Evolutionary conservation across 2,113 vertebrate genomes (phyloP).

Genomic region (Ciconia maguari): DNA sequence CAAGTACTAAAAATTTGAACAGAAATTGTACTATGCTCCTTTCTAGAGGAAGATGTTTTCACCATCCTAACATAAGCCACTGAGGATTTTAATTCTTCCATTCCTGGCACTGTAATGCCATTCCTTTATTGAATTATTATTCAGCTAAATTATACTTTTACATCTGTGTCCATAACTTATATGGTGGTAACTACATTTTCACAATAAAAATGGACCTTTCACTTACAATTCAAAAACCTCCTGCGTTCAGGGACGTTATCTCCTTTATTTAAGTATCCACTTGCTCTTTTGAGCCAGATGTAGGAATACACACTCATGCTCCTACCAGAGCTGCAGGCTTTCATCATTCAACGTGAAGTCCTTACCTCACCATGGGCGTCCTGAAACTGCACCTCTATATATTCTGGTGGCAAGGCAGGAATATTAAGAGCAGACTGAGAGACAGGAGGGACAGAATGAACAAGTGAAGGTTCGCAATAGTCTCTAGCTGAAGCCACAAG

Average conservation of each 20-base stretch:
- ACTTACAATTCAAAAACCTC: background rate
- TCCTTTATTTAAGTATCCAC: background rate
- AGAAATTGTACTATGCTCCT: background rate
- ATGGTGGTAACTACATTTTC: background rate
- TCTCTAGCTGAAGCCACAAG: background rate
- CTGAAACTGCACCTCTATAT: conserved; percentile 79
- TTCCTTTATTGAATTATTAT: background rate
- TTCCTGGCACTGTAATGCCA: background rate
- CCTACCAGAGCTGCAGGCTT: background rate
- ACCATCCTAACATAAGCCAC: background rate
- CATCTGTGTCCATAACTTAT: background rate
- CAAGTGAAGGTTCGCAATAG: conserved; percentile 76
- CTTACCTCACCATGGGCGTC: conserved; percentile 72
- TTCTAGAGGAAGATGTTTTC: background rate
- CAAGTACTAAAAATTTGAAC: background rate
- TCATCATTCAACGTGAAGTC: background rate
- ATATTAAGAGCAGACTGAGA: conserved; percentile 83
- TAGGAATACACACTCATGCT: background rate
- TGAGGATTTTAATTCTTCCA: background rate
- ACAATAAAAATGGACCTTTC: background rate
- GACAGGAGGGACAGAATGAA: conserved; percentile 77
- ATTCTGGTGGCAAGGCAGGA: conserved; percentile 80
- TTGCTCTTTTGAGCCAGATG: background rate
- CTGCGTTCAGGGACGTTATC: rapidly evolving
- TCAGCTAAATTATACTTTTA: background rate